Evolutionary conservation across 2,113 vertebrate species (phyloP), one percentile per base, ranked within the genome.

Genomic region (Hyaena hyaena): DNA sequence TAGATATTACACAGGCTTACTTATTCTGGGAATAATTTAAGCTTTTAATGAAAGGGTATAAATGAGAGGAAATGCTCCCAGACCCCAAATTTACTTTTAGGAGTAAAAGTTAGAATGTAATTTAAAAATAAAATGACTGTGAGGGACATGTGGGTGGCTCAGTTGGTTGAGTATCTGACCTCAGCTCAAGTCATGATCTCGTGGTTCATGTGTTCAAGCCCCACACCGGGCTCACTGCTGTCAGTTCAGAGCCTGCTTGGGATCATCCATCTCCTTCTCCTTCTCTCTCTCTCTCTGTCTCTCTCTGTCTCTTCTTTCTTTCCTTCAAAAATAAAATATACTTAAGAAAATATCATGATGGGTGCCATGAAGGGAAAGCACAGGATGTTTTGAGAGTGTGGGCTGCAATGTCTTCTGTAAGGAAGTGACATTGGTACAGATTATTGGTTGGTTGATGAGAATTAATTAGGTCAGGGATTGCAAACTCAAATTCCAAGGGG

Each of bases 401-500:
- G 1, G 2, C n/a, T 23, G 7, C 31, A 35, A 87, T 66, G 74
- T 1, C 43, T 94, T 82, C 87, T 39, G 93, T 66, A 63, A 96
- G 93, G 48, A 97, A 84, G 45, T 43, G 48, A 74, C 55, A 80
- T 89, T 55, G 33, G 10, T 23, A 1, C 16, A 35, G 63, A 87
- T 84, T 26, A 16, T 58, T 76, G 19, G 16, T 63, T 55, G 45
- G 28, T 96, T 28, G 88, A 26, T 53, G 88, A 35, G 69, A 95
- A 92, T 76, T 97, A 39, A 80, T 95, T 91, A 83, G 35, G 45
- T 24, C 26, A 74, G 5, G 35, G 21, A 69, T n/a, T 86, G 31
- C 23, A 92, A 87, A 95, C 43, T 86, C 63, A 84, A 50, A 93
- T 83, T 96, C 65, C 84, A 24, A 19, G 33, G 55, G 77, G 26